Conservation (phyloP, 2,797 vertebrate species). For the Characodon lateralis region DNA sequence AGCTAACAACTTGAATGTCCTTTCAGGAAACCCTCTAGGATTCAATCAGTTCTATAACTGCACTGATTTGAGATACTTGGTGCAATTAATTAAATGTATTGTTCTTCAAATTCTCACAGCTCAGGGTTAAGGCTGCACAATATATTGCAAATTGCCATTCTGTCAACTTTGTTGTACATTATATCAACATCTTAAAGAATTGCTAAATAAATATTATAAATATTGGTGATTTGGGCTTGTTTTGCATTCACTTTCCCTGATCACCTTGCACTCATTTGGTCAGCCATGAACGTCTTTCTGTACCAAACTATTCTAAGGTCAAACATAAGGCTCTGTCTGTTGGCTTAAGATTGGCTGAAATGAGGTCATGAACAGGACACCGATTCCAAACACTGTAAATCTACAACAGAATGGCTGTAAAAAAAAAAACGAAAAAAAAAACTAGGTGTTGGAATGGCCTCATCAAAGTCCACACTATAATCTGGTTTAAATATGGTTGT, state of each 20-base stretch:
- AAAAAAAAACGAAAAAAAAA: too few species aligned
- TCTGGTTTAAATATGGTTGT: background rate
- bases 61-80: background rate
- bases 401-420: background rate
- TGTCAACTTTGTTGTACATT: too few species aligned
- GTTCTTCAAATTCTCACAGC: too few species aligned
- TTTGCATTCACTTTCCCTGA: too few species aligned
- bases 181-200: too few species aligned
- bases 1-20: background rate
- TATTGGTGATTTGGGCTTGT: too few species aligned
- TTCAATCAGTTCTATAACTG: too few species aligned
- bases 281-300: background rate
- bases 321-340: background rate
- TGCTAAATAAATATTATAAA: too few species aligned
- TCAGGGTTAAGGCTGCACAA: too few species aligned
- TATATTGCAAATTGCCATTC: too few species aligned
- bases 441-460: background rate
- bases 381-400: background rate
- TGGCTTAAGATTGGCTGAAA: background rate
- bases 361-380: background rate
- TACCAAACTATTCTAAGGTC: background rate
- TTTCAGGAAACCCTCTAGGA: too few species aligned
- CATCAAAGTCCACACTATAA: background rate
- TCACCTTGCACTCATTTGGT: background rate
- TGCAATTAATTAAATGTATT: too few species aligned